Conservation (phyloP, 2,888 invertebrate species). For the Drosophila imparisetae region DNA sequence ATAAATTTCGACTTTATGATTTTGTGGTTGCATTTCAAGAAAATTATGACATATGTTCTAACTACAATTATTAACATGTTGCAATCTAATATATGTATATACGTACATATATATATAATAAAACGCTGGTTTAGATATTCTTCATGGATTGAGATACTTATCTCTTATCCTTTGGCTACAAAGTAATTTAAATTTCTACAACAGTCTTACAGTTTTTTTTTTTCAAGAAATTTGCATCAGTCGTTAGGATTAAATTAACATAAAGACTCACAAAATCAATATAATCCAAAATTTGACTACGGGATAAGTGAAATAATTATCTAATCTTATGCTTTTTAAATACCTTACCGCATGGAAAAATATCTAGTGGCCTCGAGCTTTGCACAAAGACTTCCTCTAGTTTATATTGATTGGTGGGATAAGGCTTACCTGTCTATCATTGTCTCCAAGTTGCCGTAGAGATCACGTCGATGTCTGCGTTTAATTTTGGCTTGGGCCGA, state of each 20-base stretch:
- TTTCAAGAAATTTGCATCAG: neutral
- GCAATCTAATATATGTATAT: neutral
- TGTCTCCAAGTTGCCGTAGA: conserved; percentile 89
- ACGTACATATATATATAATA: neutral
- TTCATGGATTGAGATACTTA: neutral
- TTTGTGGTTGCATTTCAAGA: conserved; percentile 4
- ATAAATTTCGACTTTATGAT: conserved; percentile 5
- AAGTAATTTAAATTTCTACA: neutral
- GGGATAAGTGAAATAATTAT: neutral
- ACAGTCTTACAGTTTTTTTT: neutral
- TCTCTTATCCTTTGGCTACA: neutral
- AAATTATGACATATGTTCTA: neutral
- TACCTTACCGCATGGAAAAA: neutral
- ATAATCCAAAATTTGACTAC: neutral
- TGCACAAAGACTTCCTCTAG: neutral
- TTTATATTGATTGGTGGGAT: conserved; percentile 12
- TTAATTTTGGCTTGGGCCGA: conserved; percentile 69
- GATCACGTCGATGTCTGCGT: conserved; percentile 88
- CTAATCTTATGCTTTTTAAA: neutral
- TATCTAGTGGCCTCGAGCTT: neutral
- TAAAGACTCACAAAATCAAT: neutral
- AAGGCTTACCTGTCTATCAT: conserved; percentile 88
- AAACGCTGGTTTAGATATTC: neutral
- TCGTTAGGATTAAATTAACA: neutral
- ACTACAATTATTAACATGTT: neutral